phyloP scores from a whole-genome alignment of 2,113 vertebrate genomes.

The Suncus etruscus region DNA sequence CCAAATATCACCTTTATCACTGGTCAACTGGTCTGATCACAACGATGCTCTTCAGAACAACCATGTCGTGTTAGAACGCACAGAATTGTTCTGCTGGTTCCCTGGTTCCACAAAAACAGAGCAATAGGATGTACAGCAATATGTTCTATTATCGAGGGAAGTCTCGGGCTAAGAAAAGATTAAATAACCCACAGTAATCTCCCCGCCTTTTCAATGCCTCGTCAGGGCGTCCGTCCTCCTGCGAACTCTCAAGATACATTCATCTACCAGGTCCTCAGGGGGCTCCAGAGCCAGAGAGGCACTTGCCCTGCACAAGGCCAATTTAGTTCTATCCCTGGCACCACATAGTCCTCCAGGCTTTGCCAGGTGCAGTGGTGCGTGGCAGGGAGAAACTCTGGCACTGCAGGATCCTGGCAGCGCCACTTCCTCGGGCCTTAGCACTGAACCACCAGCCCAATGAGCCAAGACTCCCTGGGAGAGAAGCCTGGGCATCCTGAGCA shows the following conservation, averaged over 20 bases:
- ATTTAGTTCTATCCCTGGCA: no score
- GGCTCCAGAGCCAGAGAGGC: no score
- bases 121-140: not conserved
- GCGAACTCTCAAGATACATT: not conserved
- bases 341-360: not conserved
- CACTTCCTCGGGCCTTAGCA: no score
- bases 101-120: not conserved
- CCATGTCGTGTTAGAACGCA: not conserved
- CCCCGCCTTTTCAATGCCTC: no score
- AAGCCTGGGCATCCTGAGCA: no score
- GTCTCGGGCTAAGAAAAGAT: not conserved
- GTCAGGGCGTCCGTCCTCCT: not conserved
- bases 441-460: no score
- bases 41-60: no score
- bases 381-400: no score
- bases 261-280: not conserved
- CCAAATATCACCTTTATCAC: slow-evolving; percentile 17
- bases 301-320: no score
- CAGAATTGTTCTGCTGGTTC: not conserved
- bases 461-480: no score
- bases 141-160: not conserved
- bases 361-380: not conserved
- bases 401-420: no score
- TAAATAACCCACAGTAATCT: no score
- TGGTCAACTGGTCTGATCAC: not conserved